Percentiles rank a stretch among this genome's conserved stretches.
These are phyloP conservation scores for Xyliphius kryptos DNA, from an alignment of 2,113 vertebrate genomes.

Conservation along the genomic window DNA sequence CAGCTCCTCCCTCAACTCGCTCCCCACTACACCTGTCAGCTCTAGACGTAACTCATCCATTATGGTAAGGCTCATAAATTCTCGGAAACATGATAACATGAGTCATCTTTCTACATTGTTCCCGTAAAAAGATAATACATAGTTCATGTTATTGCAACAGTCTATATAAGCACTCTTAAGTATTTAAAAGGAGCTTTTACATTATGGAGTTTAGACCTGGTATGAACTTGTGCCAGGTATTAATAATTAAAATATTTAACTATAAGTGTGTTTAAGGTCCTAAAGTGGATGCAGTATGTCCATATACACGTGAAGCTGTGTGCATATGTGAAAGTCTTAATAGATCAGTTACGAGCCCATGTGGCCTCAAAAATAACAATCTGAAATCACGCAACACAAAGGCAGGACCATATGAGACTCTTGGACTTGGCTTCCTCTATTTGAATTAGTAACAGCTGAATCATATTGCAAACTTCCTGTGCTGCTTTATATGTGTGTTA, in stretches of 20 bases:
- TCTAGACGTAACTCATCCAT: conserved; percentile 85
- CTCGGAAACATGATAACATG: background rate
- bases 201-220: no score
- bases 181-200: no score
- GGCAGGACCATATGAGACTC: background rate
- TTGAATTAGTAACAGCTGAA: conserved; percentile 32
- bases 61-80: conserved; percentile 69
- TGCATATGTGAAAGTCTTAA: background rate
- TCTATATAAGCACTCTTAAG: background rate
- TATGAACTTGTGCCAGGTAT: no score
- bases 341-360: background rate
- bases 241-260: no score
- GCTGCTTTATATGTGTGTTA: conserved; percentile 1
- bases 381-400: conserved; percentile 6
- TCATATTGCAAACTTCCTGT: conserved; percentile 8
- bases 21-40: conserved; percentile 85
- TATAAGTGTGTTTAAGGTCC: no score
- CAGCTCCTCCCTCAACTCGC: conserved; percentile 90
- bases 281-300: no score
- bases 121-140: background rate
- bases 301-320: background rate
- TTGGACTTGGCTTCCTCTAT: conserved; percentile 12
- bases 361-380: conserved; percentile 1
- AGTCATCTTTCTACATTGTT: background rate
- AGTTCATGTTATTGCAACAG: background rate